Conservation (phyloP, 2,797 vertebrate species). For the Perdix hodgsoniae region DNA sequence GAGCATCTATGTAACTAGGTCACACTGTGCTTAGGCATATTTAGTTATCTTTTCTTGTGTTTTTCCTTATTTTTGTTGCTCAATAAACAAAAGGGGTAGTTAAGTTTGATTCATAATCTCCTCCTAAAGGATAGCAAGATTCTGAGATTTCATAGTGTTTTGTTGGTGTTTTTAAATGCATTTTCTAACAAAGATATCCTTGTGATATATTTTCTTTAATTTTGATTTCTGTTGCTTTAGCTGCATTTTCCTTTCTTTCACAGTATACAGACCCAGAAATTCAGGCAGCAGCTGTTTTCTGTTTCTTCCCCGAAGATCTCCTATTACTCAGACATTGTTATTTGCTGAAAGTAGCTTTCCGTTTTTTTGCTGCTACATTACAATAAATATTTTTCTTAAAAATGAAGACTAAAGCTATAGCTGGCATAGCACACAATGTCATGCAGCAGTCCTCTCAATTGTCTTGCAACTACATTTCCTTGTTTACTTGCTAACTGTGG, state of each 20-base stretch:
- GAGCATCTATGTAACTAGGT: conserved; percentile 42
- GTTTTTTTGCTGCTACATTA: not conserved
- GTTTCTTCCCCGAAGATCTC: not conserved
- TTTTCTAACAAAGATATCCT: not conserved
- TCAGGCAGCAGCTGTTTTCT: not conserved
- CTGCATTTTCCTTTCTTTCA: not conserved
- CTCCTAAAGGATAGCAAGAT: not conserved
- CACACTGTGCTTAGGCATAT: conserved; percentile 4
- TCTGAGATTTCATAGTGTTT: not conserved
- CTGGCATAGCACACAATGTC: not conserved
- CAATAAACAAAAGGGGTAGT: not conserved
- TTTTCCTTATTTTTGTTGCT: not conserved
- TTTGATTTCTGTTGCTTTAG: not conserved
- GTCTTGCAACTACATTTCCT: not conserved
- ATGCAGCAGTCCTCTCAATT: not conserved
- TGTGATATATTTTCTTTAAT: not conserved
- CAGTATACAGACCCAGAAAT: not conserved
- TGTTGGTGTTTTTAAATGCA: not conserved
- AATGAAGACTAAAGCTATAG: not conserved
- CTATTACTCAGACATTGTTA: not conserved
- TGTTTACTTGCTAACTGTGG: not conserved
- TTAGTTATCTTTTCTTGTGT: conserved; percentile 26
- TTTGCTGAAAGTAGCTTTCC: not conserved
- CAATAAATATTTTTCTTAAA: not conserved
- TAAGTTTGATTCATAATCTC: not conserved